Base-by-base conservation (phyloP, 2,113 vertebrate genomes). In the Penelope pileata region DNA sequence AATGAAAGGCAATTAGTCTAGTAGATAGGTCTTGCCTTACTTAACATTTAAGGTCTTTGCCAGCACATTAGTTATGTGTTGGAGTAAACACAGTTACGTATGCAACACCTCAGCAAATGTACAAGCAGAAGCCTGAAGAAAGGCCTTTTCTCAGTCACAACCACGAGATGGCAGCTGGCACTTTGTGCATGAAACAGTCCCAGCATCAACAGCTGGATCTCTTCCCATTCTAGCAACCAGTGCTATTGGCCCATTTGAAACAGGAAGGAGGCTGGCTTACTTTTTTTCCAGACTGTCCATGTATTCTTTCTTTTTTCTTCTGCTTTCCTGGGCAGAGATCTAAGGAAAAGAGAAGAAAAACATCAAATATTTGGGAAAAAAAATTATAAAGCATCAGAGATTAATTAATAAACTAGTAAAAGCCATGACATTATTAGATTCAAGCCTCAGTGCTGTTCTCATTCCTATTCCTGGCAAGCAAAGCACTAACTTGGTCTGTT, bases 291-390 rank as follows among this genome's bases (percentile, higher is more conserved):
- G 95, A 59, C 98, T 98, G 89, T 99, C 99, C 99, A 99, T 99
- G 96, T 99, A 99, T 97, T 99, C 99, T 93, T 99, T 99, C 98
- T 99, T 99, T 98, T 99, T 99, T 87, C 99, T 98, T 95, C 99
- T 98, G 75, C 99, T 99, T 97, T 99, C 99, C 94, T 99, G 99
- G 89, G 99, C 99, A 91, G 99, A 99, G 94, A 99, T 99, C 99
- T 99, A 93, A 75, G 69, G 90, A 36, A 88, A 38, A 82, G 83
- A 47, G 45, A 75, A 91, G 63, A 86, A 50, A 50, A 94, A 43
- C 18, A 95, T 3, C 43, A 94, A 92, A 95, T 88, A 94, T 84
- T 96, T 94, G 76, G 63, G 29, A 8, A 48, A 79, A 83, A 54
- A 34, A 74, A 11, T 18, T 80, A 54, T 30, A 74, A 75, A 60